Percentiles rank a stretch among this genome's conserved stretches.
Conservation (phyloP, 1,140 invertebrate genomes). For the Bombyx mandarina region DNA sequence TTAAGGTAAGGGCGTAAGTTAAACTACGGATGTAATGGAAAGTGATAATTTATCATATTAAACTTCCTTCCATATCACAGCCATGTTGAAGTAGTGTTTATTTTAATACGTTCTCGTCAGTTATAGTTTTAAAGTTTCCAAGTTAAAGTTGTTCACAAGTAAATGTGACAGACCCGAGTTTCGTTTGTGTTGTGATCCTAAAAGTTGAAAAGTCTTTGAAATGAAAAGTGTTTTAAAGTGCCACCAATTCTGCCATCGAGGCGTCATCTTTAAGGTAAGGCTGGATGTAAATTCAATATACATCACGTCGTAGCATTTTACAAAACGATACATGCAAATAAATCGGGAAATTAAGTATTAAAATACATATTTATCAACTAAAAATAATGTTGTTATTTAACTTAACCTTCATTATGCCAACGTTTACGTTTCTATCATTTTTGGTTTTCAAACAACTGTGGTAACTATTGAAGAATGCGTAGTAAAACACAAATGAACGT, state of each 20-base stretch:
- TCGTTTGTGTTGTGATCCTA: constrained; percentile 66
- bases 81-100: constrained; percentile 71
- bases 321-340: constrained; percentile 3
- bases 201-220: constrained; percentile 63
- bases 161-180: constrained; percentile 67
- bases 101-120: constrained; percentile 67
- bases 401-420: no score
- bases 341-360: background rate
- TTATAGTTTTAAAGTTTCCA: constrained; percentile 54
- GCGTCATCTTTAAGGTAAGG: constrained; percentile 64
- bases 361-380: background rate
- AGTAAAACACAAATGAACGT: no score
- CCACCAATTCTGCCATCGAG: constrained; percentile 62
- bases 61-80: constrained; percentile 67
- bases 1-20: constrained; percentile 69
- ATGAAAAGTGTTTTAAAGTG: constrained; percentile 69
- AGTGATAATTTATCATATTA: constrained; percentile 70
- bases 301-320: constrained; percentile 40
- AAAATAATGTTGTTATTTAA: no score
- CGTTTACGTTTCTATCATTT: no score
- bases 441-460: no score
- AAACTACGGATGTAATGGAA: constrained; percentile 59
- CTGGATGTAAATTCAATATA: constrained; percentile 66
- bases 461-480: no score
- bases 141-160: constrained; percentile 59